Percentiles rank a stretch among this genome's conserved stretches.
phyloP scores from a whole-genome alignment of 2,888 invertebrate species.

The Tetropium fuscum region DNA sequence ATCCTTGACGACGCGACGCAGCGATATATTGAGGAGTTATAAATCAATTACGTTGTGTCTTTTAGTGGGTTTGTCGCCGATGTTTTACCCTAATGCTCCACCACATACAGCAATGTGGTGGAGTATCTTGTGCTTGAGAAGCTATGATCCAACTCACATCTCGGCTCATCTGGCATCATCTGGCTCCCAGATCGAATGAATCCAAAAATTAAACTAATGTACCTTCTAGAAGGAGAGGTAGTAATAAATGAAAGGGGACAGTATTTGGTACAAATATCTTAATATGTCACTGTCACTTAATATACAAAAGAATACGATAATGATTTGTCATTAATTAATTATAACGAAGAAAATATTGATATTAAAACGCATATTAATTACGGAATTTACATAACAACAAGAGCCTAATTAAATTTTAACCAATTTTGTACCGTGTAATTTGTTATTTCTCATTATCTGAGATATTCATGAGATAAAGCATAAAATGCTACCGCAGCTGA shows the following conservation, averaged over 20 bases:
- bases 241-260: constrained; percentile 2
- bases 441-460: constrained; percentile 34
- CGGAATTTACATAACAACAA: constrained; percentile 46
- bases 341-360: background rate
- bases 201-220: too few relatives aligned
- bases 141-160: too few relatives aligned
- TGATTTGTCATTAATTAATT: constrained; percentile 12
- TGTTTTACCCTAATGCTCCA: too few relatives aligned
- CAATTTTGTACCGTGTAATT: constrained; percentile 35
- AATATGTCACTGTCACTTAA: constrained; percentile 11
- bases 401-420: constrained; percentile 44
- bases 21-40: too few relatives aligned
- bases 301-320: background rate
- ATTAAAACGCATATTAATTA: constrained; percentile 33
- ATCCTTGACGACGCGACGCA: too few relatives aligned
- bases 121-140: too few relatives aligned
- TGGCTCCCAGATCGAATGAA: too few relatives aligned
- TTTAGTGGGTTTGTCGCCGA: too few relatives aligned
- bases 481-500: constrained; percentile 8
- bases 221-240: too few relatives aligned
- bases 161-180: too few relatives aligned
- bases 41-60: too few relatives aligned
- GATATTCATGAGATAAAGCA: constrained; percentile 31
- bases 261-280: constrained; percentile 9
- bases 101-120: too few relatives aligned